These are phyloP conservation scores for Sarcophaga bullata DNA, from an alignment of 1,140 invertebrate species.

Conservation along the genomic window DNA sequence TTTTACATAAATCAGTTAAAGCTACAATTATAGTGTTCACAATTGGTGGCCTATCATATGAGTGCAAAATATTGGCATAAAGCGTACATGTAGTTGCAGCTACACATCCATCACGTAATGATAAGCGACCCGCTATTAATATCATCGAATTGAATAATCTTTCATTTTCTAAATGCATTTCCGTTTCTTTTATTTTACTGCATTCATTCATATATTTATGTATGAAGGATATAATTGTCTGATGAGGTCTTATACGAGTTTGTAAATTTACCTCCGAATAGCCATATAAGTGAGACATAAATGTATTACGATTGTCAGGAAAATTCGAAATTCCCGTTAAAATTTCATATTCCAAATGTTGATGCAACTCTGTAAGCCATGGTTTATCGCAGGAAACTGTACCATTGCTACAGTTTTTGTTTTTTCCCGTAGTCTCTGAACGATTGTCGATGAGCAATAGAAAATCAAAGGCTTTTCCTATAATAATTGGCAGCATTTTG, in stretches of 20 bases:
- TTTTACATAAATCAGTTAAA: constrained; percentile 61
- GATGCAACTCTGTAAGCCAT: constrained; percentile 46
- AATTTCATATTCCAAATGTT: constrained; percentile 39
- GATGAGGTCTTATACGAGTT: constrained; percentile 45
- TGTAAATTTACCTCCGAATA: constrained; percentile 58
- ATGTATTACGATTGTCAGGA: constrained; percentile 43
- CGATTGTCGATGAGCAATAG: constrained; percentile 42
- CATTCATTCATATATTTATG: constrained; percentile 56
- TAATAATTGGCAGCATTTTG: constrained; percentile 43
- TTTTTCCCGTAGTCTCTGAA: constrained; percentile 38
- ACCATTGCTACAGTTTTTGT: not conserved
- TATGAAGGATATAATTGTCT: constrained; percentile 50
- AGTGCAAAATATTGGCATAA: constrained; percentile 52
- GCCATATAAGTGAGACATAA: constrained; percentile 48
- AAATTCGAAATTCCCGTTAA: constrained; percentile 43
- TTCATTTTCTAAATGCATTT: constrained; percentile 60
- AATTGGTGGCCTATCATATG: constrained; percentile 59
- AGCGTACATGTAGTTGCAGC: constrained; percentile 50
- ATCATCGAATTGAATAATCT: constrained; percentile 62
- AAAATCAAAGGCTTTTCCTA: constrained; percentile 47
- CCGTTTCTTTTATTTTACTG: constrained; percentile 51
- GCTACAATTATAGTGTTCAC: constrained; percentile 60
- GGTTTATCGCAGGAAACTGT: not conserved
- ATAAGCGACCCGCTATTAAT: constrained; percentile 55
- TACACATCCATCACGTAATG: constrained; percentile 50